Evolutionary conservation across 2,113 vertebrate genomes (phyloP).

Genomic region (Crotalus horridus): DNA sequence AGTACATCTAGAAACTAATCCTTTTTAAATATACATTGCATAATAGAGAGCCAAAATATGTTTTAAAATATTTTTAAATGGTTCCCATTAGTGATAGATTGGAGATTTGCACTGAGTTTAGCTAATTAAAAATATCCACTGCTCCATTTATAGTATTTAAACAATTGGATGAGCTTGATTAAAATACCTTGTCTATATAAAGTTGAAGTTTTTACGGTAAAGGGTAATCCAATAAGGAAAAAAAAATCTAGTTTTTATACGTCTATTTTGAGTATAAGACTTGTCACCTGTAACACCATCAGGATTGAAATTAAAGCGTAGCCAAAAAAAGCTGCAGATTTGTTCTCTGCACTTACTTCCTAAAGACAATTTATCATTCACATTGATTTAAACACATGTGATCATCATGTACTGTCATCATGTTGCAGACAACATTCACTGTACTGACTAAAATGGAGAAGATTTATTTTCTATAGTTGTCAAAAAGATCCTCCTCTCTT

Average conservation of each 20-base stretch:
- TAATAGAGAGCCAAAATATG: neutral
- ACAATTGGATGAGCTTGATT: neutral
- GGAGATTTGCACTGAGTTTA: neutral
- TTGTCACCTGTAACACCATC: neutral
- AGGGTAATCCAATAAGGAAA: neutral
- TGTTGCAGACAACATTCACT: neutral
- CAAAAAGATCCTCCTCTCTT: neutral
- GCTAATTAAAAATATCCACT: conserved; percentile 3
- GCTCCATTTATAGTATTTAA: neutral
- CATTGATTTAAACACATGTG: conserved; percentile 21
- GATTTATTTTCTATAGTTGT: neutral
- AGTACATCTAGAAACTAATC: neutral
- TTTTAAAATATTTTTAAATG: neutral
- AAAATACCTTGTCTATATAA: neutral
- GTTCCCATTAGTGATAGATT: neutral
- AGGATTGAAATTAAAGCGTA: neutral
- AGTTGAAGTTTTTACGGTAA: neutral
- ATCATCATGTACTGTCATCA: conserved; percentile 13
- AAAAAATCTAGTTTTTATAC: neutral
- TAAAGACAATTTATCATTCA: neutral
- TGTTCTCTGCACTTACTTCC: neutral
- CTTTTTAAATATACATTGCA: neutral
- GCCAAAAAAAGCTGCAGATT: neutral
- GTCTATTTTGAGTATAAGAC: neutral
- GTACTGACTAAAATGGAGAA: neutral